A percentile compares a stretch with the other conserved stretches of the same genome.
Conservation (phyloP, 2,113 vertebrate species). For the Zosterops lateralis region DNA sequence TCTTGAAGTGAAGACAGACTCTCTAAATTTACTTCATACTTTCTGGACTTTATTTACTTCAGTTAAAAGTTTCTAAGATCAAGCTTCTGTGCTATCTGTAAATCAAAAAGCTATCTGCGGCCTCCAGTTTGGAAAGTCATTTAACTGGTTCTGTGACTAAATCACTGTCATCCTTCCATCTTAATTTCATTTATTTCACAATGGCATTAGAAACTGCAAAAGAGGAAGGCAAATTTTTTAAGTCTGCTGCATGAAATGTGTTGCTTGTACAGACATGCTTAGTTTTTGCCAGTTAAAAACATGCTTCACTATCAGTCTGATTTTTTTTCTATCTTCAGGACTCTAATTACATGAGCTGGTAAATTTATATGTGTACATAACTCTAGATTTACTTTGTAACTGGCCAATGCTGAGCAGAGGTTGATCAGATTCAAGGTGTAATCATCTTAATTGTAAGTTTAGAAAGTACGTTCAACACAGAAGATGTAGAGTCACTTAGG, state of each 20-base stretch:
- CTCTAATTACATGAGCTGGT: background rate
- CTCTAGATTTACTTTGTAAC: background rate
- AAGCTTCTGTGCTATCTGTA: background rate
- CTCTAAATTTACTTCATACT: background rate
- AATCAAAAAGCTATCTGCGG: conserved; percentile 23
- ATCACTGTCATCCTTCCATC: conserved; percentile 43
- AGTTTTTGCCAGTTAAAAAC: conserved; percentile 6
- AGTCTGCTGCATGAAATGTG: background rate
- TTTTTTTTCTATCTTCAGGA: background rate
- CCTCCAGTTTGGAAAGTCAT: conserved; percentile 46
- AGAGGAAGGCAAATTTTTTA: background rate
- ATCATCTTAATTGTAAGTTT: background rate
- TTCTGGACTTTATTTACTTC: background rate
- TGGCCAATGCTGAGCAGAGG: background rate
- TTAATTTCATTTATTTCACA: conserved; percentile 54
- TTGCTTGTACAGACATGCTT: conserved; percentile 36
- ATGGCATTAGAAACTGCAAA: conserved; percentile 18
- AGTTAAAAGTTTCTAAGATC: background rate
- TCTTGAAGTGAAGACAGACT: background rate
- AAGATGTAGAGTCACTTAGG: background rate
- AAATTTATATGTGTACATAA: background rate
- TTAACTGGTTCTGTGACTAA: conserved; percentile 63
- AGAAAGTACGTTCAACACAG: background rate
- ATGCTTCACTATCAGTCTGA: background rate
- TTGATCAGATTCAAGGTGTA: background rate